phyloP scores from a whole-genome alignment of 2,888 invertebrate genomes.

The Pecten maximus region DNA sequence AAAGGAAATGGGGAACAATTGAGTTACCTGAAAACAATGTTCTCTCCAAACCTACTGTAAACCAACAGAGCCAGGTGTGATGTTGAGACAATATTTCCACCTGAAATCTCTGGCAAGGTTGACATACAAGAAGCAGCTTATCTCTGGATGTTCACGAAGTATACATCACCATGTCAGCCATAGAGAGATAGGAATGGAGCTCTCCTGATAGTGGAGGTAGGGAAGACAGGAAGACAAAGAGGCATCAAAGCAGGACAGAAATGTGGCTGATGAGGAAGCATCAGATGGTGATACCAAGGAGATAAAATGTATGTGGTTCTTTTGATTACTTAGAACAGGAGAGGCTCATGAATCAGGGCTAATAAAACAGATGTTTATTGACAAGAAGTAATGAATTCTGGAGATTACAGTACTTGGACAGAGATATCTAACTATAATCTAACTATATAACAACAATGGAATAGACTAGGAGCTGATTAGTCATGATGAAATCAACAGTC shows the following conservation, averaged over 20 bases:
- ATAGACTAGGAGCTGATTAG: not conserved
- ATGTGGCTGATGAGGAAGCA: not conserved
- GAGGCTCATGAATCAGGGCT: not conserved
- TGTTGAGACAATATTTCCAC: not conserved
- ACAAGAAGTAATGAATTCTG: not conserved
- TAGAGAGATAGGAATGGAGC: not conserved
- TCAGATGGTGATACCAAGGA: not conserved
- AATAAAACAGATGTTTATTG: constrained; percentile 10
- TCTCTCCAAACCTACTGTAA: too few relatives aligned
- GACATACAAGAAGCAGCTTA: not conserved
- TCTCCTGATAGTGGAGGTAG: constrained; percentile 12
- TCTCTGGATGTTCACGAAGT: not conserved
- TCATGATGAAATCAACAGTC: not conserved
- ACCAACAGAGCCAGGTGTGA: too few relatives aligned
- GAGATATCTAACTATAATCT: not conserved
- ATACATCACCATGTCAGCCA: not conserved
- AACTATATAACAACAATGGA: not conserved
- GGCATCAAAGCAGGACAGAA: not conserved
- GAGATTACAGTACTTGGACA: not conserved
- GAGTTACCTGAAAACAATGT: too few relatives aligned
- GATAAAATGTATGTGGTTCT: not conserved
- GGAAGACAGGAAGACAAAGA: constrained; percentile 5
- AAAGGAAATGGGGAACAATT: too few relatives aligned
- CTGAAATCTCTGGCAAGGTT: not conserved
- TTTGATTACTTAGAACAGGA: not conserved